A percentile compares a stretch with the other conserved stretches of the same genome.
These are phyloP conservation scores for Oscheius sp. DNA, from an alignment of 2,888 invertebrate genomes.

Conservation along the genomic window DNA sequence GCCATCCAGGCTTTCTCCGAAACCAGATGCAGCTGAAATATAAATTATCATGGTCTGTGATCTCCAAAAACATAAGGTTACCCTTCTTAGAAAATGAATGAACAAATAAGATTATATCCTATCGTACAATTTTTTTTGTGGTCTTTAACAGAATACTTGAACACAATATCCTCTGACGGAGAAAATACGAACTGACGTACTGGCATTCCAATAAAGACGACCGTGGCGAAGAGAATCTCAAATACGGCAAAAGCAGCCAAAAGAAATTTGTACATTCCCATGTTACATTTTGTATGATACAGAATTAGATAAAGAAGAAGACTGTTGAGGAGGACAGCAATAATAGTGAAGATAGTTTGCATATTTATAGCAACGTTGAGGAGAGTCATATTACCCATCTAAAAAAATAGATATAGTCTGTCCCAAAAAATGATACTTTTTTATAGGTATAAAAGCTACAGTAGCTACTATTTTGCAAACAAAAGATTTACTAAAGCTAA, in stretches of 20 bases:
- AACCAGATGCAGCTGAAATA: constrained; percentile 18
- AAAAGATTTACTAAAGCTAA: no score
- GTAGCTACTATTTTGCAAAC: no score
- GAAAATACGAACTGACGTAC: no score
- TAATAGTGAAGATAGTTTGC: background rate
- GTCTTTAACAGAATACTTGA: no score
- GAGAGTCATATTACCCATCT: background rate
- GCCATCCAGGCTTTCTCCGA: constrained; percentile 20
- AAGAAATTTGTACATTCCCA: constrained; percentile 10
- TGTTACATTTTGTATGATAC: background rate
- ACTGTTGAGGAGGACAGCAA: background rate
- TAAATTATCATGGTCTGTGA: no score
- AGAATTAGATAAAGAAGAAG: background rate
- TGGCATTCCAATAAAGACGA: constrained; percentile 17
- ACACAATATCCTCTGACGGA: no score
- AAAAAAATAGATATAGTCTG: background rate
- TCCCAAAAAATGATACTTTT: no score
- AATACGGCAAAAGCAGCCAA: constrained; percentile 3
- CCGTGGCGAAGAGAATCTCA: constrained; percentile 4
- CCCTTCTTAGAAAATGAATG: no score
- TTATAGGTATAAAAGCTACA: no score
- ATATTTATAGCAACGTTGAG: background rate
- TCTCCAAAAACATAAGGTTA: no score
- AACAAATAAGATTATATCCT: no score
- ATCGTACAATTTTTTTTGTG: no score